Conservation (phyloP, 2,797 vertebrate genomes). For the Pseudochirops corinnae region DNA sequence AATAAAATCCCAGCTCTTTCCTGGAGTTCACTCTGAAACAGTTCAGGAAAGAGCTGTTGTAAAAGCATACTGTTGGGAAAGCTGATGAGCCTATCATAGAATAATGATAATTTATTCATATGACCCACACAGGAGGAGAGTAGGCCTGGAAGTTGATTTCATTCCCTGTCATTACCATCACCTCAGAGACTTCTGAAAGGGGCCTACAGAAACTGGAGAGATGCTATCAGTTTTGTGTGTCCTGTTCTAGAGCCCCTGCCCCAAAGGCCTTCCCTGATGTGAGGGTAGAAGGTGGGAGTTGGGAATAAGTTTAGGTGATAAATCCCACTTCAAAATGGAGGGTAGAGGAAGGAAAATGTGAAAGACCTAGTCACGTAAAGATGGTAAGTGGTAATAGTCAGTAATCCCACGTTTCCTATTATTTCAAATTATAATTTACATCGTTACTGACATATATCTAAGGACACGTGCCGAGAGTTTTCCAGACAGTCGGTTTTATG, state of each 20-base stretch:
- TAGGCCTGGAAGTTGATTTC: not conserved
- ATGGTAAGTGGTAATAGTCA: not conserved
- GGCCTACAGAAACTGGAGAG: conserved; percentile 4
- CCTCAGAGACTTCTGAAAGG: conserved; percentile 44
- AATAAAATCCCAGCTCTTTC: not conserved
- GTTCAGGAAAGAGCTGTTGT: conserved; percentile 17
- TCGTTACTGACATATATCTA: conserved; percentile 1
- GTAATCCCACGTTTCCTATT: not conserved
- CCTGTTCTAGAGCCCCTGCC: not conserved
- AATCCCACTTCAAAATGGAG: not conserved
- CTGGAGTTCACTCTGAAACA: not conserved
- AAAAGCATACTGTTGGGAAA: conserved; percentile 33
- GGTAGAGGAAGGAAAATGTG: conserved; percentile 10
- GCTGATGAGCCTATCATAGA: conserved; percentile 1
- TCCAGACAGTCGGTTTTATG: not conserved
- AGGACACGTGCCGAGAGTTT: not conserved
- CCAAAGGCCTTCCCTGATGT: not conserved
- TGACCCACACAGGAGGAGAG: conserved; percentile 3
- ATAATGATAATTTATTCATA: conserved; percentile 16
- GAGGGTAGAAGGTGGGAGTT: not conserved
- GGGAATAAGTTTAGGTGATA: not conserved
- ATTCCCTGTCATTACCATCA: not conserved
- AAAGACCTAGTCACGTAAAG: conserved; percentile 26
- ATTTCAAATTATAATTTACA: conserved; percentile 31
- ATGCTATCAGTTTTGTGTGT: not conserved